phyloP scores from a whole-genome alignment of 2,113 vertebrate species.

The Xerus inauris region DNA sequence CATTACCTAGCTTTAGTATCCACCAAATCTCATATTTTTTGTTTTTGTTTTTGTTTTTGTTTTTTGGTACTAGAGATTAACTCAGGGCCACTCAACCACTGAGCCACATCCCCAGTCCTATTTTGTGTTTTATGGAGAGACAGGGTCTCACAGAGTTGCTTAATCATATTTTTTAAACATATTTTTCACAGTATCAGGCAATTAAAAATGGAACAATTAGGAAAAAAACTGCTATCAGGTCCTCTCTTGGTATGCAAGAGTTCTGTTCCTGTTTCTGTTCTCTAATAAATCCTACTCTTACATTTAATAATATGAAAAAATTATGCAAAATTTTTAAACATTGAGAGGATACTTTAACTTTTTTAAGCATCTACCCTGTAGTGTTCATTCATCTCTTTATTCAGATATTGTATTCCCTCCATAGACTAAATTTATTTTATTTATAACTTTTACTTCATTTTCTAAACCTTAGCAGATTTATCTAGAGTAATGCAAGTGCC shows the following conservation, averaged over 20 bases:
- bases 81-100: no score
- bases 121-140: no score
- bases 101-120: no score
- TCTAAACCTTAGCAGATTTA: not conserved
- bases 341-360: not conserved
- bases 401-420: not conserved
- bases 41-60: no score
- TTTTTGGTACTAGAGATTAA: no score
- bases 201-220: not conserved
- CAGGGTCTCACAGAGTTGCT: no score
- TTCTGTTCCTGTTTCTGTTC: no score
- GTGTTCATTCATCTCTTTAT: not conserved
- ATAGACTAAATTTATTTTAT: not conserved
- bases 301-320: no score
- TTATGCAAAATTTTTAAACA: not conserved
- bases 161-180: not conserved
- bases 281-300: no score
- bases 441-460: constrained; percentile 1
- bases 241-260: no score
- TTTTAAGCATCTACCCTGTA: not conserved
- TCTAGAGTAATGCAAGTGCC: not conserved
- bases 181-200: not conserved
- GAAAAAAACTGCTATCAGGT: no score
- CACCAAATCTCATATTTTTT: not conserved
- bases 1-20: not conserved